Percentiles rank a stretch among this genome's conserved stretches.
Conservation (phyloP, 2,888 invertebrate species). For the Scaptomyza cyrtandrae region DNA sequence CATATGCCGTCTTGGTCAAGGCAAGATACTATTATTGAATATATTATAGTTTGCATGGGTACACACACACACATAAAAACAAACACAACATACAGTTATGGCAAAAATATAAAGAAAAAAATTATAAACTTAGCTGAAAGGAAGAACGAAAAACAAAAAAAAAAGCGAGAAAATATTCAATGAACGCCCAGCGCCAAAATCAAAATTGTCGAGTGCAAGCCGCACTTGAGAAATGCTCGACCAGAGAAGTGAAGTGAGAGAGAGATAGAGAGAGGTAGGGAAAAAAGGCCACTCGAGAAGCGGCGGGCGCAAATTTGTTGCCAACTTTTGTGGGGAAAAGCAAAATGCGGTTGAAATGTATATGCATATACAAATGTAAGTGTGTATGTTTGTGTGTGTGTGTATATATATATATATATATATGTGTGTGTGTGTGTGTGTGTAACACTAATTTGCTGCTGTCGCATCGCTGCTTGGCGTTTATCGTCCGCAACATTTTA, state of each 20-base stretch:
- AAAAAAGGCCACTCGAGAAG: conserved; percentile 59
- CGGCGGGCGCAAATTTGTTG: conserved; percentile 73
- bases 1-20: conserved; percentile 77
- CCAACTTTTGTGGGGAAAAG: conserved; percentile 70
- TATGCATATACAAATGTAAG: conserved; percentile 2
- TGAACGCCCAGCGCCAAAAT: conserved; percentile 67
- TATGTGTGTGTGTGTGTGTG: conserved; percentile 12
- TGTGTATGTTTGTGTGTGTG: conserved; percentile 2
- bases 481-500: conserved; percentile 49
- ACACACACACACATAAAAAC: not conserved
- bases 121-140: conserved; percentile 60
- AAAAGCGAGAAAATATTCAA: conserved; percentile 56
- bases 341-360: conserved; percentile 21
- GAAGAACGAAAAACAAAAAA: conserved; percentile 13
- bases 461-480: conserved; percentile 41
- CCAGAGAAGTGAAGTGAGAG: conserved; percentile 1
- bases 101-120: conserved; percentile 44
- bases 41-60: conserved; percentile 60
- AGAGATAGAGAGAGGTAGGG: not conserved
- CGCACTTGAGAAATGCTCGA: conserved; percentile 57
- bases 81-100: conserved; percentile 2
- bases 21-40: conserved; percentile 74
- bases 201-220: conserved; percentile 72
- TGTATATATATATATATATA: not conserved
- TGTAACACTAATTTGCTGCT: conserved; percentile 58